phyloP scores from a whole-genome alignment of 2,888 invertebrate species.

The Ochlodes sylvanus region DNA sequence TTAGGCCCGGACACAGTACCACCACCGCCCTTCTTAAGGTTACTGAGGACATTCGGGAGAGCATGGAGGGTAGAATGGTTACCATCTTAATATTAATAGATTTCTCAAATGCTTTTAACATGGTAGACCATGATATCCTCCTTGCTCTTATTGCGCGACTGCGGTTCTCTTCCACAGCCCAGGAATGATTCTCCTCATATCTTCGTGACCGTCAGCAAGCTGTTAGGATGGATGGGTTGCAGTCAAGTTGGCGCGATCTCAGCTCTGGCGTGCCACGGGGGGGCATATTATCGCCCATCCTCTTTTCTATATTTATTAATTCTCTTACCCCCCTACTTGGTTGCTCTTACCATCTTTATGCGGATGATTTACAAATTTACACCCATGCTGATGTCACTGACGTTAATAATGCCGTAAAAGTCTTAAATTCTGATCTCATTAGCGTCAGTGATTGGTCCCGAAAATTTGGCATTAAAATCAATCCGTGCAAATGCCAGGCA shows the following conservation, averaged over 20 bases:
- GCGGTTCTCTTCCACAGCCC: not conserved
- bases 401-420: not conserved
- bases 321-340: not conserved
- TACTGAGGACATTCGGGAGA: not conserved
- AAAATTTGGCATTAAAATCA: not conserved
- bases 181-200: not conserved
- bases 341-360: not conserved
- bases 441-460: too few species aligned
- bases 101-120: slow-evolving; percentile 10
- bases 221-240: not conserved
- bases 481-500: not conserved
- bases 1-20: slow-evolving; percentile 19
- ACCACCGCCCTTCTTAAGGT: slow-evolving; percentile 8
- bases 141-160: not conserved
- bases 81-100: slow-evolving; percentile 1
- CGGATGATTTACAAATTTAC: not conserved
- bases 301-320: slow-evolving; percentile 2
- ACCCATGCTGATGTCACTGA: not conserved
- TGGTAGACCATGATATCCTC: not conserved
- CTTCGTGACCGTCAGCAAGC: slow-evolving; percentile 9
- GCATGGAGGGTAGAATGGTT: not conserved
- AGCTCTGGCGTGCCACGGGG: slow-evolving; percentile 1
- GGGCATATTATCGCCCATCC: not conserved
- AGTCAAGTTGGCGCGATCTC: not conserved
- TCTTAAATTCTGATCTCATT: not conserved